Evolutionary conservation across 2,888 invertebrate species (phyloP).

Genomic region (Tiliacea aurago): DNA sequence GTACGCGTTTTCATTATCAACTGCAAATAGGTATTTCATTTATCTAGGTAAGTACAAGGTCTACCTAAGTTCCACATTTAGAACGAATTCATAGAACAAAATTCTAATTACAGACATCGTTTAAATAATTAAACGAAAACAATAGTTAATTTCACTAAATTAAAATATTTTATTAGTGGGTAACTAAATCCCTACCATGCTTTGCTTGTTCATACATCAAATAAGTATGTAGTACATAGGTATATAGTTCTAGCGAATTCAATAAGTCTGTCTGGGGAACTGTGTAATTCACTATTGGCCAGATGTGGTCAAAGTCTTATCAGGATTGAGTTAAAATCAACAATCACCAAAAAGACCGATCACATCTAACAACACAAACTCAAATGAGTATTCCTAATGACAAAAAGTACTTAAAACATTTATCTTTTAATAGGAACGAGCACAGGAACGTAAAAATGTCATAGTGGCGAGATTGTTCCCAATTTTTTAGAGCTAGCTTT

Average conservation of each 20-base stretch:
- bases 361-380: constrained; percentile 16
- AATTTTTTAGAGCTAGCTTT: constrained; percentile 49
- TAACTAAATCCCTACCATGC: neutral
- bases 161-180: constrained; percentile 20
- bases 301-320: neutral
- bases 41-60: neutral
- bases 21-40: neutral
- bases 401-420: constrained; percentile 57
- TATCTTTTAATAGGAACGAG: constrained; percentile 57
- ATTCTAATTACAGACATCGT: constrained; percentile 4
- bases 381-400: constrained; percentile 43
- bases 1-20: neutral
- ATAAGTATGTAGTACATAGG: too few species aligned
- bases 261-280: neutral
- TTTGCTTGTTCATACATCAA: neutral
- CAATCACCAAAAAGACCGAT: too few species aligned
- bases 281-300: neutral
- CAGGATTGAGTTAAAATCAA: constrained; percentile 3
- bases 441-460: constrained; percentile 46
- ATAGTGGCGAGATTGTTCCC: constrained; percentile 53
- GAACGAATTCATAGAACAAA: neutral
- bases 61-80: neutral
- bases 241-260: neutral
- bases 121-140: neutral
- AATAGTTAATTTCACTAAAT: constrained; percentile 34